A percentile compares a stretch with the other conserved stretches of the same genome.
Conservation (phyloP, 2,113 vertebrate species). For the Cyanocitta stelleri region DNA sequence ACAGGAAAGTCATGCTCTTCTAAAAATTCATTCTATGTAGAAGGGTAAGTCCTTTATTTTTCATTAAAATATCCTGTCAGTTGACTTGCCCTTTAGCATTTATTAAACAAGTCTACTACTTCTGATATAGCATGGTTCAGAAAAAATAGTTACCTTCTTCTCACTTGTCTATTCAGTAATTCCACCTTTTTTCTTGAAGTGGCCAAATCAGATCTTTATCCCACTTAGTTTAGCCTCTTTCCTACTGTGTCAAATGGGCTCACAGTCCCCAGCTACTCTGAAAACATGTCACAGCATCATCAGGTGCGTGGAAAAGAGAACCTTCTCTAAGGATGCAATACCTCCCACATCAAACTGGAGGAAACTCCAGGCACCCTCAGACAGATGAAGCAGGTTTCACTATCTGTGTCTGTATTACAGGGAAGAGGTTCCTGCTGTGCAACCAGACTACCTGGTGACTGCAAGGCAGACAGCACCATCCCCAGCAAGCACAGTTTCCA, state of each 20-base stretch:
- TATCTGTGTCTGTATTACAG: not conserved
- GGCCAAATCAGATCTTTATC: not conserved
- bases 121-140: not conserved
- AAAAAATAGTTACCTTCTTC: not conserved
- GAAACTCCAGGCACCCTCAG: not conserved
- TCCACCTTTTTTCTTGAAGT: not conserved
- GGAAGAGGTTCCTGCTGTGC: not conserved
- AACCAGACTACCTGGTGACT: not conserved
- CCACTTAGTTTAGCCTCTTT: not conserved
- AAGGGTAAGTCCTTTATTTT: not conserved
- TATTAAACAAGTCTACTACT: not conserved
- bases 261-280: not conserved
- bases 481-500: not conserved
- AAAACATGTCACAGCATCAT: accelerated
- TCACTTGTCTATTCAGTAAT: not conserved
- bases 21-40: not conserved
- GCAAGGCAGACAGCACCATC: not conserved
- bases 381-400: not conserved
- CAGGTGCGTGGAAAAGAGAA: not conserved
- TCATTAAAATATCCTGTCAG: not conserved
- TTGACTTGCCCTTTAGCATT: not conserved
- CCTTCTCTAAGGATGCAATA: not conserved
- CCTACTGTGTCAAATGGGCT: not conserved
- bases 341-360: not conserved
- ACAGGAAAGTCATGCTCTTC: not conserved